A percentile compares a stretch with the other conserved stretches of the same genome.
Conservation (phyloP, 2,113 vertebrate genomes). For the Macrotus californicus region DNA sequence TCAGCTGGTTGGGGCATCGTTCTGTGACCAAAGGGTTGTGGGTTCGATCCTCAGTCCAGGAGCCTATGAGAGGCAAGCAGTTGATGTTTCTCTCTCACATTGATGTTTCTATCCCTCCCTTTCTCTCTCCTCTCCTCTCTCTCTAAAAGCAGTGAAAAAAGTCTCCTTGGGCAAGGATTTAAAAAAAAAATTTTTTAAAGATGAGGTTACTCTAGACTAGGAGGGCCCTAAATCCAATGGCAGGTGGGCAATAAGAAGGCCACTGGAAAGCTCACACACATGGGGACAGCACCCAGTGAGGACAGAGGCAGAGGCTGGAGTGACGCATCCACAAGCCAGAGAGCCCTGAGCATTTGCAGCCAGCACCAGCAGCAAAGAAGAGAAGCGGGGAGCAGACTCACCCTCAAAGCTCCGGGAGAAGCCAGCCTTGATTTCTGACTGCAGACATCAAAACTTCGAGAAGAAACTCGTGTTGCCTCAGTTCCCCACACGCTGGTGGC, state of each 20-base stretch:
- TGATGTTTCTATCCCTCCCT: too few species aligned
- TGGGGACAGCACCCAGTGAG: rapidly evolving
- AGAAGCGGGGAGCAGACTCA: rapidly evolving
- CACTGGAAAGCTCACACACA: neutral
- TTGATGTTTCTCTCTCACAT: too few species aligned
- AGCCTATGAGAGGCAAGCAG: too few species aligned
- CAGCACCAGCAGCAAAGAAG: neutral
- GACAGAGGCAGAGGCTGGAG: neutral
- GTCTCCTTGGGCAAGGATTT: too few species aligned
- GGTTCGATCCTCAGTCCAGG: too few species aligned
- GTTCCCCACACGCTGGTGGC: neutral
- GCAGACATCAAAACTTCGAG: neutral
- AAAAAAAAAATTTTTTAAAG: too few species aligned
- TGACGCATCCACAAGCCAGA: rapidly evolving
- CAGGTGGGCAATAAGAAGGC: neutral
- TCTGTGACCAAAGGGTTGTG: too few species aligned
- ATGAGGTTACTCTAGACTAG: neutral
- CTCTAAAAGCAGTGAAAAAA: too few species aligned
- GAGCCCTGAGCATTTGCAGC: neutral
- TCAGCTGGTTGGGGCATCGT: too few species aligned
- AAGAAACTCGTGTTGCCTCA: neutral
- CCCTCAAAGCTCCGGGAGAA: neutral
- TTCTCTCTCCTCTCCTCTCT: too few species aligned
- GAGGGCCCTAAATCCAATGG: neutral
- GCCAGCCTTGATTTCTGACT: neutral